These are phyloP conservation scores for Lepus timidus DNA, from an alignment of 2,113 vertebrate genomes.

Conservation along the genomic window DNA sequence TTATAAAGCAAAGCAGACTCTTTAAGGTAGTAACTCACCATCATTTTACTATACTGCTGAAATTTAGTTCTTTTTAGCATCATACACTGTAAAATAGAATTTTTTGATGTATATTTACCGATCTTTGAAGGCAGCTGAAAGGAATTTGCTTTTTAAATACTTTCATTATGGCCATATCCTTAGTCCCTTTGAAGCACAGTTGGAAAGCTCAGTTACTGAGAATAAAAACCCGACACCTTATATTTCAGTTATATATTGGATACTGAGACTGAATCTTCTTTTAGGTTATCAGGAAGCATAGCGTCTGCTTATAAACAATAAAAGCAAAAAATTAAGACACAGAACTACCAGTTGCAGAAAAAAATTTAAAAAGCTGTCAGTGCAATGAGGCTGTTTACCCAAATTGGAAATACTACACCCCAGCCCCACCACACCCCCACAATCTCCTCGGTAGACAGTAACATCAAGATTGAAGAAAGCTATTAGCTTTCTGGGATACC, in stretches of 20 bases:
- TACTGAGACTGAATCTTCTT: not conserved
- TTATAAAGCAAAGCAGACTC: not conserved
- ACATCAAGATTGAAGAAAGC: not conserved
- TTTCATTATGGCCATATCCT: not conserved
- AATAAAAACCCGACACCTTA: slow-evolving; percentile 19
- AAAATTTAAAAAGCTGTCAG: not conserved
- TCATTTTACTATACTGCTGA: slow-evolving; percentile 32
- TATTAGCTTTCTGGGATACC: not conserved
- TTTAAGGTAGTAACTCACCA: not conserved
- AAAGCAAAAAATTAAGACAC: not conserved
- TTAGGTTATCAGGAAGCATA: not conserved
- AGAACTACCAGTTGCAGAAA: not conserved
- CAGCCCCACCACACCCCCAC: not conserved
- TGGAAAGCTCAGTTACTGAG: slow-evolving; percentile 13
- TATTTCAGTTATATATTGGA: not conserved
- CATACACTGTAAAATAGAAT: not conserved
- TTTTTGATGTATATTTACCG: not conserved
- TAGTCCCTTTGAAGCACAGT: not conserved
- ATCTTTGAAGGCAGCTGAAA: slow-evolving; percentile 35
- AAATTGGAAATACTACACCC: not conserved
- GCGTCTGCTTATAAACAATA: not conserved
- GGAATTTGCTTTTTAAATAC: slow-evolving; percentile 12
- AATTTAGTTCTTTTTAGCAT: slow-evolving; percentile 24
- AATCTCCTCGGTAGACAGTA: not conserved
- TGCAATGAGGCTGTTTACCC: not conserved